These are phyloP conservation scores for Drosophila formosana DNA, from an alignment of 2,888 invertebrate genomes.

Conservation along the genomic window DNA sequence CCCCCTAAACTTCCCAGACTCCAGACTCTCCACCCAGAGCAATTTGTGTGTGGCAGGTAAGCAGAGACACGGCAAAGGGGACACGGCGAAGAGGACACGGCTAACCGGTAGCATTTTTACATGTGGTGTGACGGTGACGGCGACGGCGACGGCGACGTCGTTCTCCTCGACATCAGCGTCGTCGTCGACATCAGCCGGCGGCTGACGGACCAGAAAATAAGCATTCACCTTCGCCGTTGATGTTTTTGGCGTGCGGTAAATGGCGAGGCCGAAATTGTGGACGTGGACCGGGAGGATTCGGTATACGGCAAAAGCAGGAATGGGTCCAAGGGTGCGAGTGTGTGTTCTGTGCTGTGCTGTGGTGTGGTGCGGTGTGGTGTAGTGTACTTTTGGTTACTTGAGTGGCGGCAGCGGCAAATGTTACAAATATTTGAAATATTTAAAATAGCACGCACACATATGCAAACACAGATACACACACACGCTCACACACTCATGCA, in stretches of 20 bases:
- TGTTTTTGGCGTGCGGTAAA: conserved; percentile 78
- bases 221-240: conserved; percentile 71
- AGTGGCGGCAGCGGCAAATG: conserved; percentile 72
- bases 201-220: conserved; percentile 81
- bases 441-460: conserved; percentile 72
- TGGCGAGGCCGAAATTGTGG: conserved; percentile 63
- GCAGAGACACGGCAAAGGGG: conserved; percentile 10
- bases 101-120: conserved; percentile 65
- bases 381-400: conserved; percentile 66
- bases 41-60: conserved; percentile 10
- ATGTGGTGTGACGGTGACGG: conserved; percentile 71
- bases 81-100: not conserved
- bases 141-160: conserved; percentile 48
- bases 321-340: not conserved
- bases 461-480: conserved; percentile 27
- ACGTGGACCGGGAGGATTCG: conserved; percentile 4
- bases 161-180: conserved; percentile 24
- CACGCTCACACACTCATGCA: conserved; percentile 12
- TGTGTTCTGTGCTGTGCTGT: conserved; percentile 13
- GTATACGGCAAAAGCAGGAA: not conserved
- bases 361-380: conserved; percentile 28
- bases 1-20: not conserved
- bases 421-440: conserved; percentile 81
- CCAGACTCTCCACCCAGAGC: conserved; percentile 1
- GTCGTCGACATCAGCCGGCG: conserved; percentile 73